Base-by-base conservation (phyloP, 35 echinoderm and acorn worm species). In the Acanthaster planci region DNA sequence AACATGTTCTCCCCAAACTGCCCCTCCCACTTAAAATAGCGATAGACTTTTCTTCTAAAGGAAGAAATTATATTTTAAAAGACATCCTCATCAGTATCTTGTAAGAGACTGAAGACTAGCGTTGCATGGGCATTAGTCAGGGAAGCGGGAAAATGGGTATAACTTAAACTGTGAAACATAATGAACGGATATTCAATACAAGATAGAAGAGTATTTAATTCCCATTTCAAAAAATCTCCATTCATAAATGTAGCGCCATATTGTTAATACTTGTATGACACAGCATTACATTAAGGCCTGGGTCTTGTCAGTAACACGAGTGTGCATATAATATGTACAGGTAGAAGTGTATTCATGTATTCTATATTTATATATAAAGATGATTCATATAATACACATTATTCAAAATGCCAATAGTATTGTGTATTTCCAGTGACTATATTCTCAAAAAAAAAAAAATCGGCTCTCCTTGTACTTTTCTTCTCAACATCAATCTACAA, bases 181-280 rank as follows among this genome's bases (percentile, higher is more conserved):
- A 47, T 47, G 12, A 6, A 47, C 12, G 42, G 12, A 72, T 72
- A 26, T 72, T 72, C 64, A 72, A 72, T 72, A 72, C 64, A 72
- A 72, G 64, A 72, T 72, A 72, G 64, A 72, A 72, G 64, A 72
- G 64, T 72, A 72, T 35, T 72, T 72, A 31, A 72, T 72, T 72
- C 64, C 64, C 34, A 34, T 72, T 72, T 30, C 64, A n/a, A 72
- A 72, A 72, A 67, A 72, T 72, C 64, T 72, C 26, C 64, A 31
- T 72, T 34, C 34, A 34, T 72, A 34, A 72, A 30, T 72, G 64
- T 72, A 72, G 64, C 64, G 26, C 64, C 64, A 72, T 34, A 72
- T 72, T 72, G 21, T 47, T 47, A 47, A 47, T 72, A 72, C 64
- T 72, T 34, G 42, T 47, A 72, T 72, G 64, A 72, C 64, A 72